Base-by-base conservation (phyloP, 2,888 invertebrate species). In the Siphlonurus alternatus region DNA sequence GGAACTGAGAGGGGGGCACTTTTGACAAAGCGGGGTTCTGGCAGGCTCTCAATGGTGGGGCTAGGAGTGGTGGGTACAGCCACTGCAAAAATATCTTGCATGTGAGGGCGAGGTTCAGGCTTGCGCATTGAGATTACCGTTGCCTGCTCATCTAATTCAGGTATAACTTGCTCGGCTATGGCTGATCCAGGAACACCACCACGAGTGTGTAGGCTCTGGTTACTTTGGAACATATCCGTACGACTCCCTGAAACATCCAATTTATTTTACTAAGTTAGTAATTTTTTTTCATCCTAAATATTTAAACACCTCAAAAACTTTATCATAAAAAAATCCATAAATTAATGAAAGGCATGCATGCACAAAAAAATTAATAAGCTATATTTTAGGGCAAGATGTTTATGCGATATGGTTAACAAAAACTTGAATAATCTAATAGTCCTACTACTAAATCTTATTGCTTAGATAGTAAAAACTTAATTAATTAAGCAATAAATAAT, bases 81-180 rank as follows among this genome's bases (percentile, higher is more conserved):
- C 5, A 56, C 22, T 10, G 61, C 61, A 59, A 65, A 65, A 19
- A 65, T 65, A 25, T 65, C 65, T 20, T 19, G 23, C 2, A 65
- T 62, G 61, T 64, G 68, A n/a, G 69, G 68, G 2, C 65, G 67
- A 22, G 59, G 61, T 7, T 67, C 68, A 2, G 68, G 67, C 10
- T 66, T 67, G 70, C 84, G 82, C 77, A 83, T 83, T 59, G 90
- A 89, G 2, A 86, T 88, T 66, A 89, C 85, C 10, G 90, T 91
- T 71, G 84, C 79, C 74, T 91, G 90, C 72, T 91, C 91, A 71
- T 91, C 91, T 0, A 78, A 77, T 68, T 78, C 78, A 75, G 64
- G 75, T 66, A 87, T 87, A 19, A 87, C 82, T 70, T 88, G 85
- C 71, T 86, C 83, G 0, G 86, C 81, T 18, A 87, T 83, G 70